Evolutionary conservation across 2,888 invertebrate species (phyloP).

Genomic region (Dusona sp.): DNA sequence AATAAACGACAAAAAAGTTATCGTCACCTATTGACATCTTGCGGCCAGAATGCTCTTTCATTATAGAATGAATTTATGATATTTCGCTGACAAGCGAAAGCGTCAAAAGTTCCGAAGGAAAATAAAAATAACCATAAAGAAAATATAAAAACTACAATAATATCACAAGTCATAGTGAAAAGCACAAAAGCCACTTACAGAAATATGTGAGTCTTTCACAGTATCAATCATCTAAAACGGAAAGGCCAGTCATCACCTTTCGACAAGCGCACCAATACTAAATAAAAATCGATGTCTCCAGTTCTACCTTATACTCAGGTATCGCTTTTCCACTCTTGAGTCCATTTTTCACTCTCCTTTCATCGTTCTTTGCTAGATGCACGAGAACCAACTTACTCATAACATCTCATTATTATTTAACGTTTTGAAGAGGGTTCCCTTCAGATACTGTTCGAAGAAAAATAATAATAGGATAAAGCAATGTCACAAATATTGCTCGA

Average conservation of each 20-base stretch:
- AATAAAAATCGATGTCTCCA: constrained; percentile 27
- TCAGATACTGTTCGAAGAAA: not conserved
- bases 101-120: constrained; percentile 47
- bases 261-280: constrained; percentile 16
- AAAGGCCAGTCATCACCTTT: not conserved
- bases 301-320: not conserved
- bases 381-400: not conserved
- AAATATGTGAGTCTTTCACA: not conserved
- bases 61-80: no score
- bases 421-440: not conserved
- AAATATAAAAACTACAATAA: not conserved
- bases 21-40: no score
- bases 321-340: not conserved
- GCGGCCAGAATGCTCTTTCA: no score
- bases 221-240: not conserved
- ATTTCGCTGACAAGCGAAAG: not conserved
- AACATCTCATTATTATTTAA: not conserved
- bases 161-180: not conserved
- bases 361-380: not conserved
- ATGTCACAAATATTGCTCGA: not conserved
- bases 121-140: not conserved
- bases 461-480: not conserved
- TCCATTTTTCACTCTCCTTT: not conserved
- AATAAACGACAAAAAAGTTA: no score
- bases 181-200: not conserved